Percentiles rank a stretch among this genome's conserved stretches.
These are phyloP conservation scores for Philereme transversata DNA, from an alignment of 2,888 invertebrate genomes.

Conservation along the genomic window DNA sequence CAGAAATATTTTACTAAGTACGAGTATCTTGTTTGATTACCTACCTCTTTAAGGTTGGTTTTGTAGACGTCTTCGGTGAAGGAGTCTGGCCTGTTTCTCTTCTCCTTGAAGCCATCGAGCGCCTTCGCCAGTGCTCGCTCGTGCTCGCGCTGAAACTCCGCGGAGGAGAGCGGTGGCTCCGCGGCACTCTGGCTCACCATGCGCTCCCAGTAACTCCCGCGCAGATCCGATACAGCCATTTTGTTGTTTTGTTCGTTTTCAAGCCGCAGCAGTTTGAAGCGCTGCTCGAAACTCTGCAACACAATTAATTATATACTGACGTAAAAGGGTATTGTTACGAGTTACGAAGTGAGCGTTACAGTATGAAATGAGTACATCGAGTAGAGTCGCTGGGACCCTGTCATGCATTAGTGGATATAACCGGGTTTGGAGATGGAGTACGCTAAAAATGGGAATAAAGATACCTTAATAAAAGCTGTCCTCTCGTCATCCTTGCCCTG, in stretches of 20 bases:
- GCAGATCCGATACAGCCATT: background rate
- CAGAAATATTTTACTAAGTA: no score
- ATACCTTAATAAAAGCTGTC: background rate
- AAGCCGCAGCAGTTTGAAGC: background rate
- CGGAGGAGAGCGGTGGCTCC: background rate
- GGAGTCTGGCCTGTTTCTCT: background rate
- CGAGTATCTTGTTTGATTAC: no score
- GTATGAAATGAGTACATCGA: no score
- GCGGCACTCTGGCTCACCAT: background rate
- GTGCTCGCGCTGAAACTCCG: constrained; percentile 1
- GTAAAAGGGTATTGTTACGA: no score
- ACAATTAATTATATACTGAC: background rate
- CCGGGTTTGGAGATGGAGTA: no score
- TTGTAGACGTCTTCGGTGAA: constrained; percentile 6
- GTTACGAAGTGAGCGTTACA: no score
- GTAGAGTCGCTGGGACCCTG: no score
- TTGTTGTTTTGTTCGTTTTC: constrained; percentile 9
- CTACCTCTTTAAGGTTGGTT: constrained; percentile 5
- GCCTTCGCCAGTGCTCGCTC: background rate
- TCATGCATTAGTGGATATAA: no score
- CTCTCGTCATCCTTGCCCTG: background rate
- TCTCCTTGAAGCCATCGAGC: constrained; percentile 4
- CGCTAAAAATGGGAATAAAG: no score
- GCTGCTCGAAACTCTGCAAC: constrained; percentile 2
- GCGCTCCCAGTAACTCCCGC: constrained; percentile 4